These are phyloP conservation scores for Ganaspis sp. DNA, from an alignment of 1,140 invertebrate species.

Conservation along the genomic window DNA sequence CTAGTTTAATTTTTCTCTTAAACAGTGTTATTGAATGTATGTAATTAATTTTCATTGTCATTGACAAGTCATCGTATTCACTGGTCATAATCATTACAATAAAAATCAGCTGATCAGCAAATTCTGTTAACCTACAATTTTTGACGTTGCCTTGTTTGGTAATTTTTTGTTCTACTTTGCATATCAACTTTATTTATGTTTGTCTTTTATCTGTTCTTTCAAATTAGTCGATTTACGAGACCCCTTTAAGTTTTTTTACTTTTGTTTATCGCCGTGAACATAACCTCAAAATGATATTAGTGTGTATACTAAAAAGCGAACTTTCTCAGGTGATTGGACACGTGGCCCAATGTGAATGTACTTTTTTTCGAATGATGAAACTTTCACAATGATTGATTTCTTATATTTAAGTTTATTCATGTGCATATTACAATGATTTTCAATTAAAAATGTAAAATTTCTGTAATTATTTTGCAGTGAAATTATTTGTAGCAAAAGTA, in stretches of 20 bases:
- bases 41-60: not conserved
- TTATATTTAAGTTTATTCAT: not conserved
- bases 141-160: not conserved
- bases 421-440: too few relatives aligned
- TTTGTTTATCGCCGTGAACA: not conserved
- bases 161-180: not conserved
- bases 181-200: not conserved
- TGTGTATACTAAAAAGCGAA: not conserved
- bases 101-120: not conserved
- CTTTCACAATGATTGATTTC: not conserved
- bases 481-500: too few relatives aligned
- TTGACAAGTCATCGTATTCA: too few relatives aligned
- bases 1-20: too few relatives aligned
- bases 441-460: too few relatives aligned
- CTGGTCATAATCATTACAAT: not conserved
- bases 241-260: not conserved
- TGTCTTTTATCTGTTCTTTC: not conserved
- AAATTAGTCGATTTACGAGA: not conserved
- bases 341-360: not conserved
- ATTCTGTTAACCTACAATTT: not conserved
- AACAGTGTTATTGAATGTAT: not conserved
- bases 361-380: not conserved
- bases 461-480: too few relatives aligned
- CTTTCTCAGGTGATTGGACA: not conserved
- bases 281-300: not conserved